Evolutionary conservation across 37 sponge, comb jelly and placozoan species (phyloP), one percentile per base, ranked within the genome.

Genomic region (Aplysina aerophoba): DNA sequence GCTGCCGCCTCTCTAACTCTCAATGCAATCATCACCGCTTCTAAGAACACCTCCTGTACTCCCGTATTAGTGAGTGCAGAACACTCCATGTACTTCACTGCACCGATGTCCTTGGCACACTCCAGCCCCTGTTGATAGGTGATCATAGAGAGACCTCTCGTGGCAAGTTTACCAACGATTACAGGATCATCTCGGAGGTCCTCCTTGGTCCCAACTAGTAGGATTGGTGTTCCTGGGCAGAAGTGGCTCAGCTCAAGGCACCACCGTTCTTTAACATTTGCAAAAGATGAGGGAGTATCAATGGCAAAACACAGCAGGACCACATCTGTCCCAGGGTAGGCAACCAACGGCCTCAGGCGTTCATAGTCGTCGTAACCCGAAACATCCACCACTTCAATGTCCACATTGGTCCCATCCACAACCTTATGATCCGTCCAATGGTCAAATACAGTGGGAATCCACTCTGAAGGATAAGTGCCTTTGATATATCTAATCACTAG

Each of bases 311-410:
- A 89, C 63, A 88, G 72, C n/a, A 89, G 81, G 34, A 89, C 89
- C 36, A 92, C 84, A 59, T 95, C 96, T 3, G 96, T 92, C 53
- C 90, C 93, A 22, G 96, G 96, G 80, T 95, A 95, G 59, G 93
- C 92, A n/a, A n/a, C n/a, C 5, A 95, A 88, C 24, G 96, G 96
- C 57, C 96, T 82, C 59, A 95, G 73, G 25, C 93, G 69, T 35
- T 95, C 93, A 54, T 95, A 95, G 72, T 91, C 92, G 41, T 94
- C 95, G 40, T 91, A 86, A 0, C 92, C 92, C 22, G 92, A 86
- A 0, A 93, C 88, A 82, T 95, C 96, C 93, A 91, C 92, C 20
- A 95, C 83, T 94, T 22, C 93, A 59, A 30, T 81, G 68, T 37
- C 88, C 81, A 73, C 83, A 88, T 55, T 88, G 83, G 35, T 82